Evolutionary conservation across 1,140 invertebrate species (phyloP).

Genomic region (Glomeris maerens): DNA sequence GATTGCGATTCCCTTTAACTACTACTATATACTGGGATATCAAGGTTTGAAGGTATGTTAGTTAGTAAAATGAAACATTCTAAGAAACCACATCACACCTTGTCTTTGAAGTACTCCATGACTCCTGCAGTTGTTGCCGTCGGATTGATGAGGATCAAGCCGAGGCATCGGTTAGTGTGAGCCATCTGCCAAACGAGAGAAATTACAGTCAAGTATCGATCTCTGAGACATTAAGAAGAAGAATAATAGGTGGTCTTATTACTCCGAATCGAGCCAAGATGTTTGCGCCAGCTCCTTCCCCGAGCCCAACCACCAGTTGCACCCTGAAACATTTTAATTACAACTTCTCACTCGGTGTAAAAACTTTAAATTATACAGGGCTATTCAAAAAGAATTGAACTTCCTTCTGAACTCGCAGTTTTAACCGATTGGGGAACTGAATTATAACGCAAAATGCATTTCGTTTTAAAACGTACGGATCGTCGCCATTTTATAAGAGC

Average conservation of each 20-base stretch:
- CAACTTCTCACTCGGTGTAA: neutral
- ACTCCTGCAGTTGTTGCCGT: slow-evolving; percentile 73
- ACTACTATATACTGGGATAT: no score
- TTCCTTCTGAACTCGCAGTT: no score
- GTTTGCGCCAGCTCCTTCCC: slow-evolving; percentile 80
- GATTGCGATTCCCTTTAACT: no score
- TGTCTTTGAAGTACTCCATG: slow-evolving; percentile 70
- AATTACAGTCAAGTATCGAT: slow-evolving; percentile 3
- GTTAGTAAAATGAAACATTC: no score
- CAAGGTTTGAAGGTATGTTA: no score
- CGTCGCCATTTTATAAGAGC: no score
- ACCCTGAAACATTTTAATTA: slow-evolving; percentile 27
- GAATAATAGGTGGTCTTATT: slow-evolving; percentile 6
- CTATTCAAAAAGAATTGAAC: no score
- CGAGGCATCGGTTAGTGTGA: slow-evolving; percentile 56
- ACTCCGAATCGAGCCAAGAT: slow-evolving; percentile 67
- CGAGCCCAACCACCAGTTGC: slow-evolving; percentile 56
- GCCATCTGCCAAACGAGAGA: slow-evolving; percentile 35
- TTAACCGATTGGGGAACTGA: no score
- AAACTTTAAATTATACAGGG: no score
- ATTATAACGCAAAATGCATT: no score
- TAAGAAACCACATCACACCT: no score
- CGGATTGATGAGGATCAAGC: slow-evolving; percentile 71
- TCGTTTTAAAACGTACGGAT: no score
- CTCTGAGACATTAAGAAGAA: neutral